A percentile compares a stretch with the other conserved stretches of the same genome.
Conservation (phyloP, 2,113 vertebrate genomes). For the Balaeniceps rex region DNA sequence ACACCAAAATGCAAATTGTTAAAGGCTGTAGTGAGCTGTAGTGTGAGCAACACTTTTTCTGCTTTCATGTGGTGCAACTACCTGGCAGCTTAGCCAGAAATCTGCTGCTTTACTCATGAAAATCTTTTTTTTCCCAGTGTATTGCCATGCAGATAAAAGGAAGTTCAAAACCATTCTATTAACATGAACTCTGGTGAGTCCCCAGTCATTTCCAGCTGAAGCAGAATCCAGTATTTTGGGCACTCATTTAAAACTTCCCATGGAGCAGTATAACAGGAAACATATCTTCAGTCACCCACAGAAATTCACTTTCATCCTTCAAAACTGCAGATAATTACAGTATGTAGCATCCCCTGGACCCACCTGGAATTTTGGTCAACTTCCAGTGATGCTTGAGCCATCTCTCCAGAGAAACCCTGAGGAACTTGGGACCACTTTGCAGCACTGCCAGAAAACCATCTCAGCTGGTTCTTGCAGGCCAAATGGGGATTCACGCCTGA, state of each 20-base stretch:
- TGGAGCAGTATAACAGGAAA: background rate
- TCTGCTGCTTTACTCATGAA: background rate
- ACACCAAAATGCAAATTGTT: background rate
- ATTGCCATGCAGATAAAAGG: conserved; percentile 8
- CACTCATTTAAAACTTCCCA: background rate
- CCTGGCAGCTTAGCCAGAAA: background rate
- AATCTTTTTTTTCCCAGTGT: background rate
- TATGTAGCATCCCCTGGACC: background rate
- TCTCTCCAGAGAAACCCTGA: background rate
- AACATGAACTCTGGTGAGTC: background rate
- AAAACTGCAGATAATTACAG: background rate
- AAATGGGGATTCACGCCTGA: background rate
- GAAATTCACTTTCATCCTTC: background rate
- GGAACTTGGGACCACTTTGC: background rate
- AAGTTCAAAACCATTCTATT: background rate
- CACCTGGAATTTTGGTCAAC: background rate
- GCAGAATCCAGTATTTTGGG: background rate
- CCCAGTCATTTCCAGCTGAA: background rate
- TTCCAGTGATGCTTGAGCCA: background rate
- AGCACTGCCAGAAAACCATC: background rate
- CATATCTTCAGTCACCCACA: background rate
- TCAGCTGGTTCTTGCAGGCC: background rate
- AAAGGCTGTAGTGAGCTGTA: background rate
- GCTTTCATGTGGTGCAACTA: background rate
- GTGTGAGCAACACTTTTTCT: background rate